phyloP scores from a whole-genome alignment of 1,140 invertebrate species.

The Ctenoplectra terminalis region DNA sequence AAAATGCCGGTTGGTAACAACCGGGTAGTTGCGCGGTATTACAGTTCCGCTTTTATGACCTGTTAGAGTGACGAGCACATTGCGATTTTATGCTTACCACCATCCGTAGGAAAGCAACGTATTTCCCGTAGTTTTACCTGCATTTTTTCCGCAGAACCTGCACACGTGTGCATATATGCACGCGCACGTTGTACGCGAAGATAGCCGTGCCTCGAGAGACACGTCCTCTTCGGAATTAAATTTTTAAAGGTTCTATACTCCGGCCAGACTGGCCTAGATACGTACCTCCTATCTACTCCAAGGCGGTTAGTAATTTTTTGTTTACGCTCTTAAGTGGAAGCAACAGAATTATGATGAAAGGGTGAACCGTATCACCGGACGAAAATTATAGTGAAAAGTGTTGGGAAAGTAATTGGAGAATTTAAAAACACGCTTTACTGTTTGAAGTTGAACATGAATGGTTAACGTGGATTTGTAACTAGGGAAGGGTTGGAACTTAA shows the following conservation, averaged over 20 bases:
- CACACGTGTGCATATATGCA: not conserved
- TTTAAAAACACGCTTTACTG: not conserved
- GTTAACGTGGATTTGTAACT: too few species aligned
- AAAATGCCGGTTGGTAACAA: conserved; percentile 17
- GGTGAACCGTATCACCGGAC: not conserved
- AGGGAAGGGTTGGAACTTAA: too few species aligned
- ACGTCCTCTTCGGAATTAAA: conserved; percentile 23
- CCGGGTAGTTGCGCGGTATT: not conserved
- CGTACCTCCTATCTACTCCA: too few species aligned
- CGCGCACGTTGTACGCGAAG: not conserved
- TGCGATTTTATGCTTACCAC: not conserved
- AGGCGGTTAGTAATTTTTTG: not conserved
- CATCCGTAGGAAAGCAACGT: not conserved
- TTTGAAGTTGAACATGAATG: not conserved
- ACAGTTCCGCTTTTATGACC: conserved; percentile 27
- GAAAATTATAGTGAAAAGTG: not conserved
- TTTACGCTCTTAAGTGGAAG: not conserved
- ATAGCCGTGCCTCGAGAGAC: not conserved
- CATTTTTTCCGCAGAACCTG: not conserved
- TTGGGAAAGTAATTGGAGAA: not conserved
- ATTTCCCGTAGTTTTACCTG: conserved; percentile 23
- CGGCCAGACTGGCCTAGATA: conserved; percentile 13
- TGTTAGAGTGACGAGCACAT: conserved; percentile 1
- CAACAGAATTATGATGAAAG: not conserved
- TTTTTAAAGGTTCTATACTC: conserved; percentile 22